Evolutionary conservation across 2,797 vertebrate genomes (phyloP).

Genomic region (Onychomys torridus): DNA sequence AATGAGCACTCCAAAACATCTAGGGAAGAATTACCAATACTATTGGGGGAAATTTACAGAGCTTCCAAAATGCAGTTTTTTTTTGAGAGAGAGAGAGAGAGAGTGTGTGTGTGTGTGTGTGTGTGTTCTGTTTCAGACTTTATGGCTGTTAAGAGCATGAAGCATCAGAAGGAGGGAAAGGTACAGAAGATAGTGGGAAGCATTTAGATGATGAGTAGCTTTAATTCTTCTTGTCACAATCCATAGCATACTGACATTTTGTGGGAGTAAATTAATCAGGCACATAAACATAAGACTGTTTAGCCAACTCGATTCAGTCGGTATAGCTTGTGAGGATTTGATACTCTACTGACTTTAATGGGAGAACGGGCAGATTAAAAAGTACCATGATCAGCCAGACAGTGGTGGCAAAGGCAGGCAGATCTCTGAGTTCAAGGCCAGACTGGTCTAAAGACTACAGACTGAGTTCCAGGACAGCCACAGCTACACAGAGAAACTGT

Average conservation of each 20-base stretch:
- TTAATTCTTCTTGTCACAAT: neutral
- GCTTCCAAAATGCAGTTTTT: conserved; percentile 55
- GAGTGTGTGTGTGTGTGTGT: no score
- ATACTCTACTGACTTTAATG: neutral
- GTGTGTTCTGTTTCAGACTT: neutral
- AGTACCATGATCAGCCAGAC: neutral
- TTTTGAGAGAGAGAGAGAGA: no score
- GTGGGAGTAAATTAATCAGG: neutral
- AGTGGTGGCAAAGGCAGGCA: neutral
- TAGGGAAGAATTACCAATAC: conserved; percentile 14
- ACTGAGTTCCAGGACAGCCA: neutral
- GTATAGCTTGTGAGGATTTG: neutral
- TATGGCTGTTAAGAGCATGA: conserved; percentile 19
- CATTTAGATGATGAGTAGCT: neutral
- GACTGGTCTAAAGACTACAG: neutral
- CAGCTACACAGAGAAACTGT: neutral
- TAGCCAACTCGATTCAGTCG: conserved; percentile 29
- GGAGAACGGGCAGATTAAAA: conserved; percentile 12
- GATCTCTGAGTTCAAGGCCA: neutral
- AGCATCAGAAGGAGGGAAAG: neutral
- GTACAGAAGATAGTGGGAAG: neutral
- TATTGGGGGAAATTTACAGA: conserved; percentile 2
- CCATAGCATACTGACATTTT: neutral
- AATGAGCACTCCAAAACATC: conserved; percentile 31
- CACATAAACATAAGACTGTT: neutral